A percentile compares a stretch with the other conserved stretches of the same genome.
These are phyloP conservation scores for Tribolium madens DNA, from an alignment of 1,140 invertebrate genomes.

Conservation along the genomic window DNA sequence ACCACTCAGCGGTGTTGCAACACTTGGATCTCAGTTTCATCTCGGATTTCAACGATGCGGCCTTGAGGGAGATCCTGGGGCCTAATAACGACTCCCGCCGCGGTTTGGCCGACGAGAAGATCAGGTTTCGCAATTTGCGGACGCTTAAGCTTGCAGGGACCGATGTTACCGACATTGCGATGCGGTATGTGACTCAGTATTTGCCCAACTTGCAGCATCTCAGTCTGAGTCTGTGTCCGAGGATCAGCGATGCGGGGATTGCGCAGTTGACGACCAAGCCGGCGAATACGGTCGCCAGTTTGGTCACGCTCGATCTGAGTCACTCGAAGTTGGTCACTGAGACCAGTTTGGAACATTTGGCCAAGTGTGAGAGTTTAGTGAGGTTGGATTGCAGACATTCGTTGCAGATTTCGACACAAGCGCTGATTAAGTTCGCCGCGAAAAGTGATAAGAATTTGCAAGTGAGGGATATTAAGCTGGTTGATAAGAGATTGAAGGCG, in stretches of 20 bases:
- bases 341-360: conserved; percentile 81
- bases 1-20: conserved; percentile 84
- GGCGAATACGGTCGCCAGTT: conserved; percentile 70
- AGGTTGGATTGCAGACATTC: conserved; percentile 82
- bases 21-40: conserved; percentile 85
- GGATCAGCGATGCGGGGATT: conserved; percentile 91
- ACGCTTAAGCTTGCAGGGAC: conserved; percentile 85
- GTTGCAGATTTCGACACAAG: conserved; percentile 80
- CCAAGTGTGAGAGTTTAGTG: conserved; percentile 74
- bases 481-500: conserved; percentile 67
- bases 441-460: conserved; percentile 80
- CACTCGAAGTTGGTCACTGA: conserved; percentile 88
- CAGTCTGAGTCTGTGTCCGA: conserved; percentile 86
- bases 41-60: conserved; percentile 83
- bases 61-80: conserved; percentile 84
- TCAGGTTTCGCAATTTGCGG: conserved; percentile 81
- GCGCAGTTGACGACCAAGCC: conserved; percentile 81
- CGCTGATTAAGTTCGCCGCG: conserved; percentile 83
- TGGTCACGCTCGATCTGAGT: conserved; percentile 80
- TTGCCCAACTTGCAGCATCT: conserved; percentile 79
- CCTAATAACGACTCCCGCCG: conserved; percentile 88
- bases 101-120: conserved; percentile 84
- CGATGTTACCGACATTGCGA: conserved; percentile 88
- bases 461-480: conserved; percentile 80
- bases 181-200: conserved; percentile 84